Evolutionary conservation across 2,888 invertebrate species (phyloP).

Genomic region (Danaus chrysippus): DNA sequence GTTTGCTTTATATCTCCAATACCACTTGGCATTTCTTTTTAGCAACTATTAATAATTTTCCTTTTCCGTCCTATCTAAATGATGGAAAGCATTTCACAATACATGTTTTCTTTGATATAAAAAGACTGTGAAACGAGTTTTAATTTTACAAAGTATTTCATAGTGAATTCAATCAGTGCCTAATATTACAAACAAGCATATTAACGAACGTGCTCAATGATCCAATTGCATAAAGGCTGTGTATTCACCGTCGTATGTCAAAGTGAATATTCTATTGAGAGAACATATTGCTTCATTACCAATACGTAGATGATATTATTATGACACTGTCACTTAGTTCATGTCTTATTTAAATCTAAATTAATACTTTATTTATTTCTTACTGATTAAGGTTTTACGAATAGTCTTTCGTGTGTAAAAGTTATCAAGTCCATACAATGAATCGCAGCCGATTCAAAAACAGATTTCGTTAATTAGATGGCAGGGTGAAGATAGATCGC

Average conservation of each 20-base stretch:
- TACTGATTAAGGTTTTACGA: too few relatives aligned
- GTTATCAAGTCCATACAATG: slow-evolving; percentile 5
- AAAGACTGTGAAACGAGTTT: too few relatives aligned
- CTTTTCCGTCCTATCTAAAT: too few relatives aligned
- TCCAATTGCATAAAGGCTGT: slow-evolving; percentile 1
- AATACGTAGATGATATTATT: too few relatives aligned
- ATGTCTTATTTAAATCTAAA: too few relatives aligned
- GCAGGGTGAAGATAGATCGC: slow-evolving; percentile 67
- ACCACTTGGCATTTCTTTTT: neutral
- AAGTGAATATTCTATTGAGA: neutral
- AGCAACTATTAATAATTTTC: too few relatives aligned
- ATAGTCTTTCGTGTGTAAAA: neutral
- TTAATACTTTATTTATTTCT: too few relatives aligned
- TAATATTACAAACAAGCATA: slow-evolving; percentile 3
- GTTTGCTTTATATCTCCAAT: neutral
- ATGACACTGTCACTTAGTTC: too few relatives aligned
- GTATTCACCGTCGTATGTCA: neutral
- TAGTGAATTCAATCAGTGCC: neutral
- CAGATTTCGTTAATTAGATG: slow-evolving; percentile 58
- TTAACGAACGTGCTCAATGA: slow-evolving; percentile 4
- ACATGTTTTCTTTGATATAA: too few relatives aligned
- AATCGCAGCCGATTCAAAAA: slow-evolving; percentile 16
- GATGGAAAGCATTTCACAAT: too few relatives aligned
- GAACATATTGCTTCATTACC: slow-evolving; percentile 1
- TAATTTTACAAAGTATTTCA: too few relatives aligned